Conservation (phyloP, 2,888 invertebrate genomes). For the Phrixothrix hirtus region DNA sequence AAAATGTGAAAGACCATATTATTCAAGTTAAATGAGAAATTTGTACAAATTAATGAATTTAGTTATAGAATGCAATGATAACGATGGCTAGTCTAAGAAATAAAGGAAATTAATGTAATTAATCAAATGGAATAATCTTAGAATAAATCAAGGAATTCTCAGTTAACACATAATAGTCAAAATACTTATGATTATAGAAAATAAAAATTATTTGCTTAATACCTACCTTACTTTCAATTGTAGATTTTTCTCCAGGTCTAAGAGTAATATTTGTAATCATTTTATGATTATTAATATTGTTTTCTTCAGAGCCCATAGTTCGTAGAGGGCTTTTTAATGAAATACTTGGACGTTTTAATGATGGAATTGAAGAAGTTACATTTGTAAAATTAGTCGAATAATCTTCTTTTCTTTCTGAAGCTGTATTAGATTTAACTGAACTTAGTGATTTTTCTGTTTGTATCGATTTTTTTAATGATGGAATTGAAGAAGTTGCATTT, state of each 20-base stretch:
- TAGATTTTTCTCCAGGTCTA: slow-evolving; percentile 29
- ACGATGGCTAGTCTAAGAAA: too few species aligned
- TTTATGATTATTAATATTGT: slow-evolving; percentile 1
- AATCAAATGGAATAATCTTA: too few species aligned
- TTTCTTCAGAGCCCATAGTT: slow-evolving; percentile 7
- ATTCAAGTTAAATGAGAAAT: too few species aligned
- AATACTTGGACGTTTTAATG: slow-evolving; percentile 20
- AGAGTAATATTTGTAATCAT: slow-evolving; percentile 17
- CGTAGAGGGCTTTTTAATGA: slow-evolving; percentile 12
- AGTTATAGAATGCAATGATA: too few species aligned
- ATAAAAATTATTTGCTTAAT: slow-evolving; percentile 4
- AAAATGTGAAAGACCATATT: too few species aligned
- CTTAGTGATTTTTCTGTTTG: not conserved
- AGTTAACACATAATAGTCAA: not conserved
- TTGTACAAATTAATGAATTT: too few species aligned
- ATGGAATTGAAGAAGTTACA: slow-evolving; percentile 8
- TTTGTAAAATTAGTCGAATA: slow-evolving; percentile 22
- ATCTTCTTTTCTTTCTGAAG: not conserved
- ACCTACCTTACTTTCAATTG: slow-evolving; percentile 18
- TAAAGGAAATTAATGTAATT: too few species aligned
- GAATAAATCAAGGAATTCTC: not conserved
- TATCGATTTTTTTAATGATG: slow-evolving; percentile 8
- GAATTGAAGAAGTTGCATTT: slow-evolving; percentile 8
- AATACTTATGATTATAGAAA: not conserved
- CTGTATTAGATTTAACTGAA: slow-evolving; percentile 1